Conservation (phyloP, 2,888 invertebrate species). For the Mesochorus sp. region DNA sequence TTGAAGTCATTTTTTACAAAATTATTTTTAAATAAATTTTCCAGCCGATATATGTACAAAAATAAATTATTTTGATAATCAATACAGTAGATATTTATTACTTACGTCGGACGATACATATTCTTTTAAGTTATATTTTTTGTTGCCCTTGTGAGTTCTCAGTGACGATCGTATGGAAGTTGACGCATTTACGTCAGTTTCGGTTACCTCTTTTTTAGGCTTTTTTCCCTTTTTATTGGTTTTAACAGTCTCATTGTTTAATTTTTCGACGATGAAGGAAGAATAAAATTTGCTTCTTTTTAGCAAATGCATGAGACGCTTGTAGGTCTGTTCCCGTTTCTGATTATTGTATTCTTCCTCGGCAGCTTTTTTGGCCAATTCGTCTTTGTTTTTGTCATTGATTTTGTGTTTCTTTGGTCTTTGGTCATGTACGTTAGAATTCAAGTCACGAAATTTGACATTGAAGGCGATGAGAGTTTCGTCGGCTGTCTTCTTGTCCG, state of each 20-base stretch:
- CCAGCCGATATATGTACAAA: too few species aligned
- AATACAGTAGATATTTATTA: background rate
- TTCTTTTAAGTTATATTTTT: constrained; percentile 51
- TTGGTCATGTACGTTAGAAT: constrained; percentile 4
- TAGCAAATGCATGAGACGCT: constrained; percentile 76
- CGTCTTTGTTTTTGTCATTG: background rate
- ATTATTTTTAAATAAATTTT: too few species aligned
- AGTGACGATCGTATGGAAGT: constrained; percentile 49
- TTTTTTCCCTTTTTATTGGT: background rate
- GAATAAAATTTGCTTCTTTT: constrained; percentile 74
- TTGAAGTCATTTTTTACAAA: too few species aligned
- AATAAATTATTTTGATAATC: too few species aligned
- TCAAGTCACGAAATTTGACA: constrained; percentile 42
- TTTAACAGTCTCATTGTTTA: constrained; percentile 50
- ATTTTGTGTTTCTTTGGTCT: constrained; percentile 15
- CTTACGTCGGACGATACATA: constrained; percentile 65
- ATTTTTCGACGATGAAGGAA: constrained; percentile 69
- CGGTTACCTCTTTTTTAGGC: background rate
- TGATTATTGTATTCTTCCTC: constrained; percentile 67
- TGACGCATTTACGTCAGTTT: constrained; percentile 31
- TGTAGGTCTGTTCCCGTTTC: constrained; percentile 73
- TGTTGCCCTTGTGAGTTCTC: background rate
- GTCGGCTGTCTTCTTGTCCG: background rate
- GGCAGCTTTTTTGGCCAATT: constrained; percentile 24
- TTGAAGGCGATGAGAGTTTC: background rate